Base-by-base conservation (phyloP, 2,888 invertebrate genomes). In the Pachliopta kotzebuea region DNA sequence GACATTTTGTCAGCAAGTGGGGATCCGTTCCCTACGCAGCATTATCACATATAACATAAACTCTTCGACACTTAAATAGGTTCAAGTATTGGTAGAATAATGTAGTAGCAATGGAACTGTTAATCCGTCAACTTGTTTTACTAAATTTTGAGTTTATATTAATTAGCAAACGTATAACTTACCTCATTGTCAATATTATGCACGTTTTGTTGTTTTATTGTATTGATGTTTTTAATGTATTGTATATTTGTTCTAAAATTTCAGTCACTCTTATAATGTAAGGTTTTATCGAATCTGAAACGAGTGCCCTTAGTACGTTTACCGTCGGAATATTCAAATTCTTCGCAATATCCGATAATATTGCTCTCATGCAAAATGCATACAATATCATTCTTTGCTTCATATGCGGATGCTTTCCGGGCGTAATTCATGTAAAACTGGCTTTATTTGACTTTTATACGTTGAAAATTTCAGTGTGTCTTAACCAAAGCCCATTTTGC, bases 331-430 rank as follows among this genome's bases (percentile, higher is more conserved):
- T 89, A 89, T 90, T 88, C 88, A 88, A 90, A 90, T 90, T 85
- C 86, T 84, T 83, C 77, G 76, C 83, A 80, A 83, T 85, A 86
- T 85, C 84, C 86, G 88, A 90, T 90, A 88, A 90, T 88, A 85
- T 82, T 79, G 74, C 77, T 81, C 86, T 86, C 89, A 89, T 90
- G 87, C 84, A 90, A 90, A 90, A 89, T 90, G 88, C 90, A 90
- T 88, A 87, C 88, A 90, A 88, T 90, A 89, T 88, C 86, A 88
- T 90, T 87, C 85, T 88, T 90, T 86, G 86, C 85, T 84, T 82
- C 84, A 83, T 86, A 85, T 85, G 79, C 79, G 85, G 81, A 85
- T 86, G 81, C 82, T 83, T 80, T 70, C 79, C 78, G 76, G 72
- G 70, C 81, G 85, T 90, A 88, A 90, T 88, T 90, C 89, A 90